These are phyloP conservation scores for Cotesia glomerata DNA, from an alignment of 1,140 invertebrate species.

Conservation along the genomic window DNA sequence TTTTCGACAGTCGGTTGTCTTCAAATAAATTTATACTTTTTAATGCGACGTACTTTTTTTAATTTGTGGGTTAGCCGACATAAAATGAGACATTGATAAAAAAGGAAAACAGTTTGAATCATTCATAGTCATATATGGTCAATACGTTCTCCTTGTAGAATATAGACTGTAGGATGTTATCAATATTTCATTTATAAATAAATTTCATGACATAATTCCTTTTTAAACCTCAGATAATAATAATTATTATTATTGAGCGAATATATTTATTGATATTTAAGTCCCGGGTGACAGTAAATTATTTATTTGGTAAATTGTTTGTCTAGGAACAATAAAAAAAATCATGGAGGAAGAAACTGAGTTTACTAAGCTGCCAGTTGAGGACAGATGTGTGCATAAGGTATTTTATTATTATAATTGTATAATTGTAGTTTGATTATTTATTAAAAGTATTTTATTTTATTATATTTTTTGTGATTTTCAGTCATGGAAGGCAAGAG, in stretches of 20 bases:
- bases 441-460: neutral
- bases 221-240: neutral
- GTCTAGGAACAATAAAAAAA: slow-evolving; percentile 22
- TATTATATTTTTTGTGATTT: slow-evolving; percentile 36
- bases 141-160: neutral
- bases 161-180: neutral
- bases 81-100: neutral
- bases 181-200: neutral
- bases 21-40: no score
- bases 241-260: no score
- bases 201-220: neutral
- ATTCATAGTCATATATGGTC: neutral
- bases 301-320: neutral
- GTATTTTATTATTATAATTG: slow-evolving; percentile 50
- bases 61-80: no score
- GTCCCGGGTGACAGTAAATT: no score
- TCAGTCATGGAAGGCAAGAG: slow-evolving; percentile 89
- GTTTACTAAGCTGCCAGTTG: slow-evolving; percentile 89
- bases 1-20: no score
- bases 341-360: slow-evolving; percentile 88
- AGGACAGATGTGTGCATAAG: slow-evolving; percentile 92
- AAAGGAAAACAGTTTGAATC: slow-evolving; percentile 2
- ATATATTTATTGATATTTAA: no score
- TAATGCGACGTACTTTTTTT: no score
- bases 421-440: neutral